phyloP scores from a whole-genome alignment of 2,797 vertebrate species.

The Antennarius maculatus region DNA sequence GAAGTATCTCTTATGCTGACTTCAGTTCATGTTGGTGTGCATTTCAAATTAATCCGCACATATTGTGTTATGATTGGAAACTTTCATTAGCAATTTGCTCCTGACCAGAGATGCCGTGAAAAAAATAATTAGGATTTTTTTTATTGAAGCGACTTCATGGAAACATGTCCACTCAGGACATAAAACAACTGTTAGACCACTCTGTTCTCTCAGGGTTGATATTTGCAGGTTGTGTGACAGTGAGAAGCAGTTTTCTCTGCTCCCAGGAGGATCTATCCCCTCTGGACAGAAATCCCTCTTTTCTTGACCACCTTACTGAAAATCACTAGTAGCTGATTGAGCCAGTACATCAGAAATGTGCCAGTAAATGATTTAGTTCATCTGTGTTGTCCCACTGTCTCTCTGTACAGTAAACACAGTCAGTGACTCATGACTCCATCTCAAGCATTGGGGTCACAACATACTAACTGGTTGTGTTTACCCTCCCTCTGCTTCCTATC shows the following conservation, averaged over 20 bases:
- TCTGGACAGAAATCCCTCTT: conserved; percentile 15
- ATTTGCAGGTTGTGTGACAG: conserved; percentile 5
- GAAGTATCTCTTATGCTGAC: conserved; percentile 53
- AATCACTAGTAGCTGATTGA: conserved; percentile 49
- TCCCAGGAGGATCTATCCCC: conserved; percentile 7
- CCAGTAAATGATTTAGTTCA: conserved; percentile 51
- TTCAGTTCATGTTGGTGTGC: conserved; percentile 41
- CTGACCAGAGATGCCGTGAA: conserved; percentile 38
- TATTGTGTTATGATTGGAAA: conserved; percentile 40
- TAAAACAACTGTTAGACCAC: neutral
- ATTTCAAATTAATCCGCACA: conserved; percentile 43
- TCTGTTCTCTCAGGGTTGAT: neutral
- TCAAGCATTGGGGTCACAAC: conserved; percentile 58
- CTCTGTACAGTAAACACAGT: conserved; percentile 67
- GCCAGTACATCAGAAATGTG: conserved; percentile 19
- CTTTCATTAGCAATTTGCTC: conserved; percentile 32
- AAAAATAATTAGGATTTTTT: conserved; percentile 50
- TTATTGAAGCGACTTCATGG: conserved; percentile 33
- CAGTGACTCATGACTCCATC: conserved; percentile 65
- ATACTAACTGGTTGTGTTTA: conserved; percentile 59
- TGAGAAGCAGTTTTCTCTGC: conserved; percentile 21
- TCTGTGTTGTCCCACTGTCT: conserved; percentile 35
- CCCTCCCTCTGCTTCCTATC: conserved; percentile 46
- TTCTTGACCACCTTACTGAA: conserved; percentile 11
- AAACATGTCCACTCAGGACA: conserved; percentile 13